Evolutionary conservation across 2,888 invertebrate genomes (phyloP).

Genomic region (Metellina segmentata): DNA sequence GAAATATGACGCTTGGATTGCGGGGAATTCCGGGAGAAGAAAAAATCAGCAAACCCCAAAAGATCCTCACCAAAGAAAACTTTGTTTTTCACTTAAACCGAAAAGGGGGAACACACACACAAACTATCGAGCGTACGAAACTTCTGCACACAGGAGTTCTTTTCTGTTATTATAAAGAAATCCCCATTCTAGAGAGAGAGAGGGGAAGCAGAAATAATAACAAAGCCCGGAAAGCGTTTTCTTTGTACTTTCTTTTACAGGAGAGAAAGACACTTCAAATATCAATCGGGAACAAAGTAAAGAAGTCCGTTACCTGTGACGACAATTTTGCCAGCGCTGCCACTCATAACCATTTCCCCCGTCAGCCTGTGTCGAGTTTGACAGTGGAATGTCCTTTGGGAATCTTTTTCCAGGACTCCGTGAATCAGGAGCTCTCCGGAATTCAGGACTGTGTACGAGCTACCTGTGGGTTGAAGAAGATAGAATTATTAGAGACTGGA

Average conservation of each 20-base stretch:
- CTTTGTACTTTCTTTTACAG: slow-evolving; percentile 26
- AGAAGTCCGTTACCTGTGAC: not conserved
- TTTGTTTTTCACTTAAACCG: slow-evolving; percentile 36
- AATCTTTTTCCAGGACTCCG: slow-evolving; percentile 62
- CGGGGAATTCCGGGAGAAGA: not conserved
- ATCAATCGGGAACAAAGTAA: slow-evolving; percentile 5
- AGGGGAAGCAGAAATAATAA: slow-evolving; percentile 44
- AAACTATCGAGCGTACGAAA: slow-evolving; percentile 22
- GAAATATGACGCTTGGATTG: slow-evolving; percentile 2
- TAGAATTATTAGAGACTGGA: not conserved
- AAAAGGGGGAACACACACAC: not conserved
- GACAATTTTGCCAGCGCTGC: slow-evolving; percentile 35
- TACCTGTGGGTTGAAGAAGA: slow-evolving; percentile 53
- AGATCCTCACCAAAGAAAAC: slow-evolving; percentile 18
- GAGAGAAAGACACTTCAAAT: slow-evolving; percentile 34
- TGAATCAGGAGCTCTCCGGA: slow-evolving; percentile 76
- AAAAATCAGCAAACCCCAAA: not conserved
- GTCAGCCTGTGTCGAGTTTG: slow-evolving; percentile 74
- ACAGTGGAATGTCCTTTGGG: slow-evolving; percentile 72
- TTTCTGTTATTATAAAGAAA: slow-evolving; percentile 53
- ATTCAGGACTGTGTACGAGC: slow-evolving; percentile 71
- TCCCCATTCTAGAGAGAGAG: not conserved
- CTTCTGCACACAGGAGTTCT: slow-evolving; percentile 9
- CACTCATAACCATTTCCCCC: slow-evolving; percentile 74
- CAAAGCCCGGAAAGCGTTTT: slow-evolving; percentile 13